Conservation (phyloP, 2,113 vertebrate species). For the Archocentrus centrarchus region DNA sequence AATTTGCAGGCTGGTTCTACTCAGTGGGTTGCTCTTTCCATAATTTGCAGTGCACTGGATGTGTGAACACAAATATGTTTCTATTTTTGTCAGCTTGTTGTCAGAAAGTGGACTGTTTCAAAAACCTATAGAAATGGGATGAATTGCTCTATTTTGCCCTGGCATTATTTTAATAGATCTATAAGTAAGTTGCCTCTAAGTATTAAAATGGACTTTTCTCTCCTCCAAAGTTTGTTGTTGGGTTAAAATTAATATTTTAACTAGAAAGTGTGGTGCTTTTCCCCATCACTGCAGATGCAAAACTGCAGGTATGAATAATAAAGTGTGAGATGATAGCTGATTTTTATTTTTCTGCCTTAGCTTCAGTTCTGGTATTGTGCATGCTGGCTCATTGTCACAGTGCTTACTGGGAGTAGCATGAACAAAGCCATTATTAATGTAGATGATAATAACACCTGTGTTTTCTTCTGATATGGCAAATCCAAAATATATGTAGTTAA, state of each 20-base stretch:
- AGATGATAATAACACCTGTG: too few species aligned
- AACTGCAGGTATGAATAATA: not conserved
- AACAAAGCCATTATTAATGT: not conserved
- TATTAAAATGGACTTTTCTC: not conserved
- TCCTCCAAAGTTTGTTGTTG: not conserved
- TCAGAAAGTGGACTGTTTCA: not conserved
- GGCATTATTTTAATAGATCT: not conserved
- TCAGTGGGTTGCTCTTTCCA: not conserved
- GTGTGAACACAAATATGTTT: not conserved
- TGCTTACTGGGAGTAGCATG: not conserved
- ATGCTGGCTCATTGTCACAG: not conserved
- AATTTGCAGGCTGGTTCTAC: conserved; percentile 6
- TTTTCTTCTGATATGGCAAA: not conserved
- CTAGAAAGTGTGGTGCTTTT: not conserved
- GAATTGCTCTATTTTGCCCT: too few species aligned
- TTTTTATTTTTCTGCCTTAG: not conserved
- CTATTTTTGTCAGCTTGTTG: not conserved
- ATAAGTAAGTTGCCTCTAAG: not conserved
- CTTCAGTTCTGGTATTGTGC: not conserved
- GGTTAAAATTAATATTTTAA: not conserved
- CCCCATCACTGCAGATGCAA: not conserved
- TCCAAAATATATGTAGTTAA: not conserved
- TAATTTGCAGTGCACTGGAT: not conserved
- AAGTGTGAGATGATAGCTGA: not conserved
- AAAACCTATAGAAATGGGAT: not conserved